These are phyloP conservation scores for Carabus problematicus DNA, from an alignment of 2,888 invertebrate genomes.

Conservation along the genomic window DNA sequence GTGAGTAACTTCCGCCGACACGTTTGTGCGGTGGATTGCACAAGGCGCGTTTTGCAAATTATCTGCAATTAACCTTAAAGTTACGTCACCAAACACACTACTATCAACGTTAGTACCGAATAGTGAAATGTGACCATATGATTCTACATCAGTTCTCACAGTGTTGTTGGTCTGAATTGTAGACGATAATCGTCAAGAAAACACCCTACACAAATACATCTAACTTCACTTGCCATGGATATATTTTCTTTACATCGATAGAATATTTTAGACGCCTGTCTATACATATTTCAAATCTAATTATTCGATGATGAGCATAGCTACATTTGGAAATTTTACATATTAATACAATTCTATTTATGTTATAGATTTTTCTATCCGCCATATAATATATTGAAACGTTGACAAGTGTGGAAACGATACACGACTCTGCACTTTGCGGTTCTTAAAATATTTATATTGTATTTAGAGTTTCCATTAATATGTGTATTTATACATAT, in stretches of 20 bases:
- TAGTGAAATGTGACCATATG: too few relatives aligned
- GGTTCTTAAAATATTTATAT: slow-evolving; percentile 2
- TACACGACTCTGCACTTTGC: slow-evolving; percentile 4
- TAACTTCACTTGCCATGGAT: too few relatives aligned
- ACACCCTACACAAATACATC: not conserved
- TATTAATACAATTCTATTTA: too few relatives aligned
- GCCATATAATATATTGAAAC: not conserved
- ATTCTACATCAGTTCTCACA: too few relatives aligned
- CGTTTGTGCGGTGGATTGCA: slow-evolving; percentile 21
- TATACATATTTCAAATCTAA: too few relatives aligned
- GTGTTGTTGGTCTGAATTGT: too few relatives aligned
- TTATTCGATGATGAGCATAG: too few relatives aligned
- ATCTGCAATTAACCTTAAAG: slow-evolving; percentile 30
- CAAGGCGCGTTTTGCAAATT: slow-evolving; percentile 31
- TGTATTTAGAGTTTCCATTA: not conserved
- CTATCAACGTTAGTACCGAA: not conserved
- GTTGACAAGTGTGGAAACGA: not conserved
- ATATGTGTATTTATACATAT: not conserved
- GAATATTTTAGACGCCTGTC: too few relatives aligned
- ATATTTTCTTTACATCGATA: too few relatives aligned
- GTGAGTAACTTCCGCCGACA: slow-evolving; percentile 25
- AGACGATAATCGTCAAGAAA: not conserved
- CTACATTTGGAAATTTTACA: too few relatives aligned
- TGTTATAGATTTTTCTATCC: too few relatives aligned
- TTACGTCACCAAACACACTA: not conserved